A percentile compares a stretch with the other conserved stretches of the same genome.
phyloP scores from a whole-genome alignment of 2,113 vertebrate genomes.

The Ailuropoda melanoleuca region DNA sequence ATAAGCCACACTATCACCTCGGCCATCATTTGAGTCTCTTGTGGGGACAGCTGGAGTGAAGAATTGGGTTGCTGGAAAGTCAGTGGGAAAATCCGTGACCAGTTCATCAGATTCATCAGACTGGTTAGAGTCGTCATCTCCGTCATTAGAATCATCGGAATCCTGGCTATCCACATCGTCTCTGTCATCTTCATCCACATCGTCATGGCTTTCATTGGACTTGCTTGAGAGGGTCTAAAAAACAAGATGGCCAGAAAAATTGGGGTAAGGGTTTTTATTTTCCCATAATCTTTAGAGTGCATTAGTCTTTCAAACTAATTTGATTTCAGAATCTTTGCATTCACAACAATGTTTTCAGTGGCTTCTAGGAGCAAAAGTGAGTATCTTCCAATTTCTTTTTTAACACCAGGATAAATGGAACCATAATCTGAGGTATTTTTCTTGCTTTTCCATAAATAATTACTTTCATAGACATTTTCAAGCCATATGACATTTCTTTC shows the following conservation, averaged over 20 bases:
- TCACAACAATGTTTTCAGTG: background rate
- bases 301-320: background rate
- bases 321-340: background rate
- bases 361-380: background rate
- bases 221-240: constrained; percentile 80
- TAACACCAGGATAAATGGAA: background rate
- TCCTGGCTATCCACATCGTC: constrained; percentile 68
- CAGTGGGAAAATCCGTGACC: constrained; percentile 57
- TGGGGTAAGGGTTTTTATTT: background rate
- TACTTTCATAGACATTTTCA: constrained; percentile 25
- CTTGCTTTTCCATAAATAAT: background rate
- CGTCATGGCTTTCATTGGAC: constrained; percentile 77
- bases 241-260: constrained; percentile 14
- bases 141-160: constrained; percentile 54
- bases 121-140: background rate
- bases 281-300: background rate
- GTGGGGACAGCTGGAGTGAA: constrained; percentile 74
- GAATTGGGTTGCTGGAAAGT: constrained; percentile 52
- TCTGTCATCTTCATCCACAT: constrained; percentile 15
- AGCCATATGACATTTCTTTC: background rate
- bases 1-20: constrained; percentile 82
- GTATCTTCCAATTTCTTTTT: background rate
- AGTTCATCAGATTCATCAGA: constrained; percentile 81
- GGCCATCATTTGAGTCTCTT: constrained; percentile 60
- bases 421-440: background rate